Evolutionary conservation across 2,797 vertebrate genomes (phyloP).

Genomic region (Iguana delicatissima): DNA sequence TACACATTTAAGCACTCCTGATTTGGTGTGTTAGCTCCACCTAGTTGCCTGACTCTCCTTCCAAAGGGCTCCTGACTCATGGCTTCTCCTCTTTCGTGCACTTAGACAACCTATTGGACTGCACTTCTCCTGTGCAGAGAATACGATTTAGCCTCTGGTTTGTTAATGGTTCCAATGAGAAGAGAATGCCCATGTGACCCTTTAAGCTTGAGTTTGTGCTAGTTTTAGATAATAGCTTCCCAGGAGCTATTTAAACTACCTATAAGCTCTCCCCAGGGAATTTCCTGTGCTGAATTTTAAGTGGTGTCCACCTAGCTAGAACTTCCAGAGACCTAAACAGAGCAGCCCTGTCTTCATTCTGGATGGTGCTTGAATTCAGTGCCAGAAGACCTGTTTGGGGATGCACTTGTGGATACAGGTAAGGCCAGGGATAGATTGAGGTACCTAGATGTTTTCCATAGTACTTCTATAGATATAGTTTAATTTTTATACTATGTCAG

Average conservation of each 20-base stretch:
- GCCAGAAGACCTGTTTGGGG: not conserved
- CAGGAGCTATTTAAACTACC: not conserved
- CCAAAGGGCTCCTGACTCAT: constrained; percentile 3
- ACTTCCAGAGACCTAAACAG: not conserved
- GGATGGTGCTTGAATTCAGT: not conserved
- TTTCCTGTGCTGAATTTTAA: not conserved
- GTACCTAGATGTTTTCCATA: not conserved
- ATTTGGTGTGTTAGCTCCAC: not conserved
- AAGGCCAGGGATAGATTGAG: not conserved
- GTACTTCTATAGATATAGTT: too few species aligned
- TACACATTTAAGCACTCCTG: too few species aligned
- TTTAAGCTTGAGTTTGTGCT: not conserved
- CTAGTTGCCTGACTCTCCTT: not conserved
- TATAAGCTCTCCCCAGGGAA: not conserved
- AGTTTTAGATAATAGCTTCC: too few species aligned
- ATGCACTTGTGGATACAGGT: not conserved
- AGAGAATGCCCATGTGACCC: too few species aligned
- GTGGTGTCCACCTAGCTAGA: not conserved
- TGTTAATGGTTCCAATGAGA: not conserved
- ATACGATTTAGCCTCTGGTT: too few species aligned
- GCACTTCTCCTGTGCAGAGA: not conserved
- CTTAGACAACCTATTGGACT: not conserved
- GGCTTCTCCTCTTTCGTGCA: not conserved
- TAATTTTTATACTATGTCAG: not conserved
- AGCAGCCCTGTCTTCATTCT: not conserved